Conservation (phyloP, 2,113 vertebrate species). For the Lagenorhynchus albirostris region DNA sequence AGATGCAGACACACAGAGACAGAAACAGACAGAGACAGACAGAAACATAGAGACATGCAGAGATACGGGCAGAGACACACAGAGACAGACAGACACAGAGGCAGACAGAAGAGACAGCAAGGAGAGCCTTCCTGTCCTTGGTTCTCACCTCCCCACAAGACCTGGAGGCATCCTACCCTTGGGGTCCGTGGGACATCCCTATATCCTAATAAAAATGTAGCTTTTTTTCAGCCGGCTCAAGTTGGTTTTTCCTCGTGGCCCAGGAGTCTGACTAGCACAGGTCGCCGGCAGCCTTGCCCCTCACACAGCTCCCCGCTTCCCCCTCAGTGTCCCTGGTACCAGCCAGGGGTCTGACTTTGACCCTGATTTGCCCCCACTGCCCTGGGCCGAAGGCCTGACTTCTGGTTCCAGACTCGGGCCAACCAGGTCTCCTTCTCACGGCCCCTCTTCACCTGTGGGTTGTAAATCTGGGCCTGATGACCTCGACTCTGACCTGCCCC, state of each 20-base stretch:
- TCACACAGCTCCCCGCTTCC: neutral
- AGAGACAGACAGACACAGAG: neutral
- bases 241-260: neutral
- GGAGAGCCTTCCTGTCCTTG: neutral
- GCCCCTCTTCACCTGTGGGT: neutral
- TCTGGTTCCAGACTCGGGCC: neutral
- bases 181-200: neutral
- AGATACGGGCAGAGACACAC: neutral
- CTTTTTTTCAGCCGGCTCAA: neutral
- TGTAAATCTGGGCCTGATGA: neutral
- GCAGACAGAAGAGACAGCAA: neutral
- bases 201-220: neutral
- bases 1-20: neutral
- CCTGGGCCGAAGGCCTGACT: neutral
- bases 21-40: too few relatives aligned
- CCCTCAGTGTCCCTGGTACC: neutral
- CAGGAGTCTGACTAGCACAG: neutral
- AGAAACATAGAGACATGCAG: neutral
- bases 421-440: neutral
- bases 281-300: rapidly evolving
- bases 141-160: too few relatives aligned
- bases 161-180: too few relatives aligned
- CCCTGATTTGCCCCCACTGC: neutral
- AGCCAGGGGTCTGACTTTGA: neutral
- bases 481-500: neutral